Evolutionary conservation across 2,797 vertebrate genomes (phyloP).

Genomic region (Acipenser ruthenus): DNA sequence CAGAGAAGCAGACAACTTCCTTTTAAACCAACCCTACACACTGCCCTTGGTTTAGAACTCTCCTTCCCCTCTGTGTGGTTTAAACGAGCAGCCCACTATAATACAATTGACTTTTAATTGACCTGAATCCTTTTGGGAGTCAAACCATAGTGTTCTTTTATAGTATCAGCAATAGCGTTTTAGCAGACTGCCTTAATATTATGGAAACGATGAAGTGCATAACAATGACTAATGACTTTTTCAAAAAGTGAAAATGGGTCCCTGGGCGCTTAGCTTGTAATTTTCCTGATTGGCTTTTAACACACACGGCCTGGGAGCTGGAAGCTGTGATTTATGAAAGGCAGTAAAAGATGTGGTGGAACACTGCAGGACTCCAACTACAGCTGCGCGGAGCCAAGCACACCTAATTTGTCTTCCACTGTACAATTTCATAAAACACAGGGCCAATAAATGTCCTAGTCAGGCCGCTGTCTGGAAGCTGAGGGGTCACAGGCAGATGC

Average conservation of each 20-base stretch:
- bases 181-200: conserved; percentile 46
- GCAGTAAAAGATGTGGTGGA: conserved; percentile 70
- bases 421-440: conserved; percentile 70
- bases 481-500: conserved; percentile 39
- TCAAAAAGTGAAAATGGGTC: conserved; percentile 76
- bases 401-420: conserved; percentile 88
- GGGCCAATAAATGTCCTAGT: conserved; percentile 58
- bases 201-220: conserved; percentile 57
- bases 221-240: conserved; percentile 74
- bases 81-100: neutral
- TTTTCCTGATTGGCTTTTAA: conserved; percentile 99
- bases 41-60: neutral
- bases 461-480: conserved; percentile 51
- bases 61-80: conserved; percentile 27
- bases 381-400: conserved; percentile 78
- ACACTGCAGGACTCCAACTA: conserved; percentile 71
- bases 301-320: conserved; percentile 62
- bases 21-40: neutral
- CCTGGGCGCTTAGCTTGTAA: conserved; percentile 86
- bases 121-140: no score
- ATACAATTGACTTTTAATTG: no score
- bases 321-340: conserved; percentile 87
- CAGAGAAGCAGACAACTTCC: no score
- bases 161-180: conserved; percentile 7
- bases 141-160: no score